Conservation (phyloP, 2,888 invertebrate genomes). For the Dryomyza anilis region DNA sequence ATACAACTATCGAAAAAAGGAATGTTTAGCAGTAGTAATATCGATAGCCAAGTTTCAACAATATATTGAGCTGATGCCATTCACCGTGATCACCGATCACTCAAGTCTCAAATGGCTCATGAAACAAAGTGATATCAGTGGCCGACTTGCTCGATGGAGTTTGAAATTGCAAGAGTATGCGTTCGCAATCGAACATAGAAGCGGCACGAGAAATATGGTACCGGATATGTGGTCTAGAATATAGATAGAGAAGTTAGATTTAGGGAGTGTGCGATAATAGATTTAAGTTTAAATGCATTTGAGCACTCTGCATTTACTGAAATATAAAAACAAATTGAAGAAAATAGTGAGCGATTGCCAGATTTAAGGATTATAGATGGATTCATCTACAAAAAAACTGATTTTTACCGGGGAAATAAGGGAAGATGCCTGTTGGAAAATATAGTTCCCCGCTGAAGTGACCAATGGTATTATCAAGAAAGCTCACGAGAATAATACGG, state of each 20-base stretch:
- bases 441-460: background rate
- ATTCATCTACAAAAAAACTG: background rate
- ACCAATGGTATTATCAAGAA: background rate
- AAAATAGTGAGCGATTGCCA: too few relatives aligned
- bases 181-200: slow-evolving; percentile 37
- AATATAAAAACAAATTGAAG: background rate
- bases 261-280: background rate
- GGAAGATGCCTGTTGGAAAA: background rate
- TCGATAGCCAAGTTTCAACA: slow-evolving; percentile 25
- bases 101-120: too few relatives aligned
- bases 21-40: slow-evolving; percentile 19
- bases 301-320: background rate
- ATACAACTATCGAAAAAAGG: slow-evolving; percentile 3
- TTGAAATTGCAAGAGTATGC: too few relatives aligned
- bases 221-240: slow-evolving; percentile 38
- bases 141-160: slow-evolving; percentile 39
- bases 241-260: background rate
- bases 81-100: too few relatives aligned
- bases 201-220: slow-evolving; percentile 37
- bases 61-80: too few relatives aligned
- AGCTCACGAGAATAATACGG: too few relatives aligned
- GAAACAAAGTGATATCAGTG: slow-evolving; percentile 17
- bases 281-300: background rate
- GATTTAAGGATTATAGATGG: too few relatives aligned
- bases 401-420: background rate